These are phyloP conservation scores for Gymnodraco acuticeps DNA, from an alignment of 2,797 vertebrate species.

Conservation along the genomic window DNA sequence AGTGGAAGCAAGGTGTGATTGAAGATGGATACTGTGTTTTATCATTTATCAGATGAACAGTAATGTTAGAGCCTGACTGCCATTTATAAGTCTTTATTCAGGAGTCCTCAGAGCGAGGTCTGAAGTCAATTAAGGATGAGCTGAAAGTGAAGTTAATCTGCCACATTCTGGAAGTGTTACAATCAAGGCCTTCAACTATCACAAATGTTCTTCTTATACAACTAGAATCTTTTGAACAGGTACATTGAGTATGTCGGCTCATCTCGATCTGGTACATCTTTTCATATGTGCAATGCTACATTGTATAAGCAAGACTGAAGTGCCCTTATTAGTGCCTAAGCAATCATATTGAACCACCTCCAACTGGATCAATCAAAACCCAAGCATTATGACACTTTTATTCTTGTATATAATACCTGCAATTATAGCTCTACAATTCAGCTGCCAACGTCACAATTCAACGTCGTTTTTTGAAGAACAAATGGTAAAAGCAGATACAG, in stretches of 20 bases:
- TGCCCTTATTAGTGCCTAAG: constrained; percentile 1
- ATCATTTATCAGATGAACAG: no score
- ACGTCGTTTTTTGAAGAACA: background rate
- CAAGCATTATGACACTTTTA: background rate
- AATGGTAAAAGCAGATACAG: background rate
- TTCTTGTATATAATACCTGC: background rate
- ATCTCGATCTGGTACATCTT: background rate
- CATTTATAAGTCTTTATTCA: background rate
- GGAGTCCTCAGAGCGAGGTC: background rate
- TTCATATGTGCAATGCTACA: background rate
- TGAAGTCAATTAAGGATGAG: background rate
- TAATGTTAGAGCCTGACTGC: no score
- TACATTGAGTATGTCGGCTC: background rate
- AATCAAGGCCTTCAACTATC: background rate
- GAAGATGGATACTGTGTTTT: no score
- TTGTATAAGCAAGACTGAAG: background rate
- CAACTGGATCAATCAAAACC: constrained; percentile 2
- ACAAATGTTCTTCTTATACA: background rate
- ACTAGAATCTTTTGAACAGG: background rate
- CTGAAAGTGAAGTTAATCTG: background rate
- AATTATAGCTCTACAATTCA: background rate
- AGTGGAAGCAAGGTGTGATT: no score
- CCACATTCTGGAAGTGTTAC: background rate
- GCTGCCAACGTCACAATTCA: background rate
- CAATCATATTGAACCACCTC: background rate